Conservation (phyloP, 92 coral and sea anemone species). For the Zoanthus sociatus region DNA sequence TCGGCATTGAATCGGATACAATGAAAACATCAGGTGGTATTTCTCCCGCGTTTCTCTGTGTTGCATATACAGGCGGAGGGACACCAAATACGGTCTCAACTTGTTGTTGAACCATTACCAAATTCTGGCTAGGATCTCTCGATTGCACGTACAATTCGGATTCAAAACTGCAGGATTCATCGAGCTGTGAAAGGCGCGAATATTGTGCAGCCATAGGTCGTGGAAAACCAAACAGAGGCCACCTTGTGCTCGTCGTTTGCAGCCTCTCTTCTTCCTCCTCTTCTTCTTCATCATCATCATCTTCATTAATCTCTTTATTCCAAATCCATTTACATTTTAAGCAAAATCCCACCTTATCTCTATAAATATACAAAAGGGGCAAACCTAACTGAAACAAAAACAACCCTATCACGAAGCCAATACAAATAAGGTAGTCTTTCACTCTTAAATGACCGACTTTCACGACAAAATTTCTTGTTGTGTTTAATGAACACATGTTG, state of each 20-base stretch:
- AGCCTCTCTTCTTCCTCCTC: background rate
- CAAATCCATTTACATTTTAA: conserved; percentile 38
- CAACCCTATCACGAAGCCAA: conserved; percentile 41
- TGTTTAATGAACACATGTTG: conserved; percentile 8
- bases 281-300: background rate
- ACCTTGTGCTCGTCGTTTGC: background rate
- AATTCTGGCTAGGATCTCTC: conserved; percentile 28
- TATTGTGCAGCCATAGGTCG: background rate
- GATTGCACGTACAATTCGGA: conserved; percentile 32
- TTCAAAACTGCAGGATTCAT: conserved; percentile 44
- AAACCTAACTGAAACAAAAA: conserved; percentile 45
- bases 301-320: conserved; percentile 11
- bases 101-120: conserved; percentile 21
- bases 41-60: conserved; percentile 16
- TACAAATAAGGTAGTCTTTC: conserved; percentile 48
- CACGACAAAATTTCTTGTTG: conserved; percentile 1
- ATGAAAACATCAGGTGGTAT: background rate
- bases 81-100: conserved; percentile 36
- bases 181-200: conserved; percentile 51
- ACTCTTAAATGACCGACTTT: conserved; percentile 8
- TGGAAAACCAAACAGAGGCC: conserved; percentile 25
- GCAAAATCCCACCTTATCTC: conserved; percentile 38
- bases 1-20: background rate
- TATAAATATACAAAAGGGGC: conserved; percentile 32
- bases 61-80: conserved; percentile 36